Percentiles rank a stretch among this genome's conserved stretches.
phyloP scores from a whole-genome alignment of 2,888 invertebrate species.

The Patella ulyssiponensis region DNA sequence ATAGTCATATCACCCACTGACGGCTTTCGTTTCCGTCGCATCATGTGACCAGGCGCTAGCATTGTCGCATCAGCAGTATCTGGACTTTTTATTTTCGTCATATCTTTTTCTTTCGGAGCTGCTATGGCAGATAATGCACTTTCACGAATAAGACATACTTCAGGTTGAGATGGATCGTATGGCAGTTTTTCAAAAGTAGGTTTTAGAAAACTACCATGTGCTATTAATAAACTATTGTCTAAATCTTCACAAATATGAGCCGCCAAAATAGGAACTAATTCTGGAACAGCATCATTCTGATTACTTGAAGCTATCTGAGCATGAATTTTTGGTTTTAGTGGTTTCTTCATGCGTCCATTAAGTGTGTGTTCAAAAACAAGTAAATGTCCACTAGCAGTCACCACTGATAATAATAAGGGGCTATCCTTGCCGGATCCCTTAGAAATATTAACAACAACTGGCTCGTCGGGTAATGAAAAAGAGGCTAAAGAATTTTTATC shows the following conservation, averaged over 20 bases:
- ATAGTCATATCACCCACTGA: conserved; percentile 79
- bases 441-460: conserved; percentile 53
- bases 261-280: conserved; percentile 58
- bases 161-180: conserved; percentile 47
- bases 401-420: conserved; percentile 72
- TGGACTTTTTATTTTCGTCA: conserved; percentile 28
- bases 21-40: conserved; percentile 47
- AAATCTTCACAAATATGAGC: conserved; percentile 50
- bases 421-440: conserved; percentile 10
- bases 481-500: conserved; percentile 63
- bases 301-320: conserved; percentile 59
- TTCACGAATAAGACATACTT: conserved; percentile 53
- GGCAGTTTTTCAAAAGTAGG: conserved; percentile 77
- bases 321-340: conserved; percentile 59
- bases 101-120: conserved; percentile 24
- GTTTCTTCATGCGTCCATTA: conserved; percentile 79
- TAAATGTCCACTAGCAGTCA: conserved; percentile 84
- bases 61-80: conserved; percentile 43
- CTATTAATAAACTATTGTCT: conserved; percentile 74
- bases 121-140: conserved; percentile 38
- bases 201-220: conserved; percentile 77
- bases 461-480: conserved; percentile 66
- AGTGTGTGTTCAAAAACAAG: conserved; percentile 84
- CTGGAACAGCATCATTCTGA: conserved; percentile 43
- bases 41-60: conserved; percentile 61